These are phyloP conservation scores for Branchinecta lindahli DNA, from an alignment of 1,140 invertebrate genomes.

Conservation along the genomic window DNA sequence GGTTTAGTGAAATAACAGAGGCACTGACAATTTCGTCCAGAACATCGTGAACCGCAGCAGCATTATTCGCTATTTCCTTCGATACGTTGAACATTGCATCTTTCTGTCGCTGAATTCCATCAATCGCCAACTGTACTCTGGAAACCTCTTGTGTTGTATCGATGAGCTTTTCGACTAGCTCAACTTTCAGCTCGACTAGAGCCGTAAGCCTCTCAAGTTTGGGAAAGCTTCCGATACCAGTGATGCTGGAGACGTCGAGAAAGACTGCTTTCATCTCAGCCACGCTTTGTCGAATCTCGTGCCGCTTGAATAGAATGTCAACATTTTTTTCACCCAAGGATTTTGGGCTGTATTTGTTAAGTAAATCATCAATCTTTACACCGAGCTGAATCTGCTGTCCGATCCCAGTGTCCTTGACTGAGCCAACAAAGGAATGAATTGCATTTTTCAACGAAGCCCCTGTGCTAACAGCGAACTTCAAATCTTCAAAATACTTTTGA, in stretches of 20 bases:
- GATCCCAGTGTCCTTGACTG: not conserved
- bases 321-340: not conserved
- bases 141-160: not conserved
- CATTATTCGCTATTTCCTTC: not conserved
- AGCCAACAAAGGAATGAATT: not conserved
- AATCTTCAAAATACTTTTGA: not conserved
- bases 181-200: not conserved
- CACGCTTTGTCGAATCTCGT: not conserved
- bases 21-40: not conserved
- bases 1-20: not conserved
- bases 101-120: not conserved
- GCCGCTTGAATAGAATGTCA: not conserved
- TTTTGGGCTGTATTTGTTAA: not conserved
- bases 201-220: not conserved
- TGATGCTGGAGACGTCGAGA: not conserved
- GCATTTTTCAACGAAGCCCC: not conserved
- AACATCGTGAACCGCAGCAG: not conserved
- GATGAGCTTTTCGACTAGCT: not conserved
- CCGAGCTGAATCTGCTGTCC: not conserved
- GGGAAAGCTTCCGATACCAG: not conserved
- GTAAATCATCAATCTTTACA: not conserved
- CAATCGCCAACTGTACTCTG: not conserved
- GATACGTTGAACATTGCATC: not conserved
- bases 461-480: not conserved
- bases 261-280: not conserved